Evolutionary conservation across 2,888 invertebrate genomes (phyloP).

Genomic region (Polydrusus cervinus): DNA sequence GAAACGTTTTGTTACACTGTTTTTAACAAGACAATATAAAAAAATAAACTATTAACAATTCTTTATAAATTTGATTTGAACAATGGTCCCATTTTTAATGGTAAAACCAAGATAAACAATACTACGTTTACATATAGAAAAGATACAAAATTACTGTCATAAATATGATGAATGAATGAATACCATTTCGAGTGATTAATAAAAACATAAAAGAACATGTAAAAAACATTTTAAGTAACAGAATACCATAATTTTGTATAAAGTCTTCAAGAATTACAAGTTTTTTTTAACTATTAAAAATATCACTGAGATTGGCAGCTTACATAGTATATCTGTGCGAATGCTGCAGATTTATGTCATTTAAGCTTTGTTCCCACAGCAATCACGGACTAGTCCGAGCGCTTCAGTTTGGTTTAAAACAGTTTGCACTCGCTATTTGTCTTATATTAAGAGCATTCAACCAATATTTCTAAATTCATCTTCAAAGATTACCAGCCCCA

Average conservation of each 20-base stretch:
- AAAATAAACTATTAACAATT: slow-evolving; percentile 25
- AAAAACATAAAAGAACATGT: not conserved
- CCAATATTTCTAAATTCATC: too few relatives aligned
- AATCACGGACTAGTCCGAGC: too few relatives aligned
- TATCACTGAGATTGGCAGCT: not conserved
- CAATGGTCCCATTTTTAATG: not conserved
- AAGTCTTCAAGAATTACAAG: too few relatives aligned
- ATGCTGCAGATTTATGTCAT: not conserved
- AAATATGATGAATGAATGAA: too few relatives aligned
- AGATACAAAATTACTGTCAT: too few relatives aligned
- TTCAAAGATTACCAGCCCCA: too few relatives aligned
- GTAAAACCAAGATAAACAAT: not conserved
- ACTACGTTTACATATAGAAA: too few relatives aligned
- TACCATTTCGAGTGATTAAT: not conserved
- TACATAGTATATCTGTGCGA: not conserved
- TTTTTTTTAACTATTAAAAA: not conserved
- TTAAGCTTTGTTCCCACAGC: too few relatives aligned
- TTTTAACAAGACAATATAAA: slow-evolving; percentile 42
- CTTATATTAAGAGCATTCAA: too few relatives aligned
- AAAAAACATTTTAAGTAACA: not conserved
- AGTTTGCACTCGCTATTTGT: too few relatives aligned
- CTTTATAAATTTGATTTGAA: not conserved
- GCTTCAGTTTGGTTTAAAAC: too few relatives aligned
- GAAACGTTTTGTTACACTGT: slow-evolving; percentile 13
- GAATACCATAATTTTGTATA: too few relatives aligned